Percentiles rank a stretch among this genome's conserved stretches.
Evolutionary conservation across 2,113 vertebrate species (phyloP).

Genomic region (Theropithecus gelada): DNA sequence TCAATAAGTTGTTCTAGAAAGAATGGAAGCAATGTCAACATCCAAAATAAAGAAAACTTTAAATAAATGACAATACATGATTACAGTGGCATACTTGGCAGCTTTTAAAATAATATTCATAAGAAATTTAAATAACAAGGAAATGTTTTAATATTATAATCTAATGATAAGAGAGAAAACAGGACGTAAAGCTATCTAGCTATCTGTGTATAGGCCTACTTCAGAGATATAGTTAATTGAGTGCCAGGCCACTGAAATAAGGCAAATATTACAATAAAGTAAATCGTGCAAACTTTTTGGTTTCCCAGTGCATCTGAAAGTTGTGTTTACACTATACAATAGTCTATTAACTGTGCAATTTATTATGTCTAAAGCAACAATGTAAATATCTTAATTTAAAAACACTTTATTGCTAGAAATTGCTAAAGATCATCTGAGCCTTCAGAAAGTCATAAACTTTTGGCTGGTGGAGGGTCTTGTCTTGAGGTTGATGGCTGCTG

Average conservation of each 20-base stretch:
- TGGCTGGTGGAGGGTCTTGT: not conserved
- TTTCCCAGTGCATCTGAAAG: not conserved
- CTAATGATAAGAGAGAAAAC: not conserved
- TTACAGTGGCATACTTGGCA: not conserved
- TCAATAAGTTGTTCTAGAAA: not conserved
- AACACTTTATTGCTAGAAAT: not conserved
- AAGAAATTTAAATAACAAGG: slow-evolving; percentile 27
- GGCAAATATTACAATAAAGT: not conserved
- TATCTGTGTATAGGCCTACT: not conserved
- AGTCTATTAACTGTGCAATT: not conserved
- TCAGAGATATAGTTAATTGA: not conserved
- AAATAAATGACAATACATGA: not conserved
- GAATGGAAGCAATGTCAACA: not conserved
- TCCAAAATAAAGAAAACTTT: not conserved
- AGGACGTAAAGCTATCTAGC: not conserved
- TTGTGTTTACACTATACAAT: not conserved
- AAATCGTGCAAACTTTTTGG: not conserved
- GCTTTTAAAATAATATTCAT: not conserved
- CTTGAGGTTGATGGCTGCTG: not conserved
- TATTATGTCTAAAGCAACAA: not conserved
- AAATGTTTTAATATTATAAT: not conserved
- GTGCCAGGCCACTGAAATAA: not conserved
- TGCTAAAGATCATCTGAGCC: not conserved
- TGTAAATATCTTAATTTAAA: not conserved
- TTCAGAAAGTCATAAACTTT: not conserved